Evolutionary conservation across 1,140 invertebrate species (phyloP).

Genomic region (Metaphire vulgaris): DNA sequence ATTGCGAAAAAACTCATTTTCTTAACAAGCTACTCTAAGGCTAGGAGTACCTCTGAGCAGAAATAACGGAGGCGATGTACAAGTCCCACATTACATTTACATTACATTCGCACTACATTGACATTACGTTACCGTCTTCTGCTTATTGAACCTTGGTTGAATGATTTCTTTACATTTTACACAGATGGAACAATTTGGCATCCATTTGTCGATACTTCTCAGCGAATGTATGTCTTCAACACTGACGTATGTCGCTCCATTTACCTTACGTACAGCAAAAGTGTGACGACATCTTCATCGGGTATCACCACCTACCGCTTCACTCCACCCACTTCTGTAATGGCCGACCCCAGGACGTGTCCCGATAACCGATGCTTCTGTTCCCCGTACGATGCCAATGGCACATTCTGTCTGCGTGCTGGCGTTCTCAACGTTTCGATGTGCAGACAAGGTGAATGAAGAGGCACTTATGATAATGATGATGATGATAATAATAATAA

Average conservation of each 20-base stretch:
- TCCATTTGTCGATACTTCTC: not conserved
- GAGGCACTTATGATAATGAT: too few relatives aligned
- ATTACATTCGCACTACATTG: too few relatives aligned
- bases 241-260: not conserved
- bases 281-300: not conserved
- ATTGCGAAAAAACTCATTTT: too few relatives aligned
- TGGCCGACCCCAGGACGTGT: not conserved
- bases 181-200: not conserved
- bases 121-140: too few relatives aligned
- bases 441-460: not conserved
- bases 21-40: too few relatives aligned
- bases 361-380: not conserved
- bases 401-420: not conserved
- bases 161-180: too few relatives aligned
- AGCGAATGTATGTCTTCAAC: not conserved
- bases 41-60: too few relatives aligned
- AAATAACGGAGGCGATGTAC: too few relatives aligned
- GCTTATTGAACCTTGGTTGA: too few relatives aligned
- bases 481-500: too few relatives aligned
- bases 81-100: too few relatives aligned
- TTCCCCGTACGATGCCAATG: not conserved
- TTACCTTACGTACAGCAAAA: not conserved
- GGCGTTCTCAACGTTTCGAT: not conserved
- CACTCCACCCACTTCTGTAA: not conserved
- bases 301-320: not conserved